Percentiles rank a stretch among this genome's conserved stretches.
Conservation (phyloP, 2,113 vertebrate species). For the Syngnathus scovelli region DNA sequence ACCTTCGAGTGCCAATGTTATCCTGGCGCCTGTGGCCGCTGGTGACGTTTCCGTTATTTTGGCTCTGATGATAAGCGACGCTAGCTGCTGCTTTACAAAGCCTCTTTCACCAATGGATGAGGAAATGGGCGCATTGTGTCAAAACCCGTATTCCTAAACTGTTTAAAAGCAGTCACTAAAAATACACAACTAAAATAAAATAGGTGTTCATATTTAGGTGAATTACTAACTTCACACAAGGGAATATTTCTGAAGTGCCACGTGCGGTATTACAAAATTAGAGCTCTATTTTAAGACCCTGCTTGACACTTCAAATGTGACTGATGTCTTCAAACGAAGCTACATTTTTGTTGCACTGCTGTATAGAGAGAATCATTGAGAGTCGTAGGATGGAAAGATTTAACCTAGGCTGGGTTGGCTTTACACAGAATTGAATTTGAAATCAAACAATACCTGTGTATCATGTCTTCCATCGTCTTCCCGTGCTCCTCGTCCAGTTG, state of each 20-base stretch:
- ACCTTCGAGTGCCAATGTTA: constrained; percentile 20
- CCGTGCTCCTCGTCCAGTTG: constrained; percentile 86
- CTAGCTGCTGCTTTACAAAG: constrained; percentile 34
- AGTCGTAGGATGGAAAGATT: neutral
- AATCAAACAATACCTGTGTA: constrained; percentile 77
- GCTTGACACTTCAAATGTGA: constrained; percentile 4
- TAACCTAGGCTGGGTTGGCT: neutral
- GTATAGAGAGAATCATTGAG: neutral
- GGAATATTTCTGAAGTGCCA: constrained; percentile 6
- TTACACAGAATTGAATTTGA: neutral
- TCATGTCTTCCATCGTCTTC: constrained; percentile 84
- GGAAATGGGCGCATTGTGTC: constrained; percentile 9
- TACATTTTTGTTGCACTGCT: neutral
- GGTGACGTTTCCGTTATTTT: constrained; percentile 39
- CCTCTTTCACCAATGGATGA: constrained; percentile 45
- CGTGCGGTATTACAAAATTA: neutral
- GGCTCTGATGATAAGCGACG: constrained; percentile 34
- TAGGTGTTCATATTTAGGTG: constrained; percentile 7
- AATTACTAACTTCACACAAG: neutral
- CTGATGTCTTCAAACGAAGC: neutral
- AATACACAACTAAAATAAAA: too few relatives aligned
- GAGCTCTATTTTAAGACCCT: constrained; percentile 1
- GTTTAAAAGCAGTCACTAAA: neutral
- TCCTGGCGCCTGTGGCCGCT: constrained; percentile 18
- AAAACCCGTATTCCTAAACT: neutral